These are phyloP conservation scores for Pangasius djambal DNA, from an alignment of 2,797 vertebrate genomes.

Conservation along the genomic window DNA sequence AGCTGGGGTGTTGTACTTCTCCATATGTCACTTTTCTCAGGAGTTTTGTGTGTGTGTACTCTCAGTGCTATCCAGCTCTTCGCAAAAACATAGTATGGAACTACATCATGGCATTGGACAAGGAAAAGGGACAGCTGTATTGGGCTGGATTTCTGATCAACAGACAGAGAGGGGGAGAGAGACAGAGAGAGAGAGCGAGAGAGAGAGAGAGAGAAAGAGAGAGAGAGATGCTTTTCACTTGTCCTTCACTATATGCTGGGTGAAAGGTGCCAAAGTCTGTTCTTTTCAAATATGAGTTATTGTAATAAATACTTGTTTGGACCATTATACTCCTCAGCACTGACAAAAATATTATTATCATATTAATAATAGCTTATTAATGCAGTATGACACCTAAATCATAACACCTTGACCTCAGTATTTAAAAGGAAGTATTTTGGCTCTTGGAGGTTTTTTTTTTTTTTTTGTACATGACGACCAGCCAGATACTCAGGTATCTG, in stretches of 20 bases:
- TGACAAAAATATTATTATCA: not conserved
- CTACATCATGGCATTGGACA: not conserved
- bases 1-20: not conserved
- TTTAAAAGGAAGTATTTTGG: too few species aligned
- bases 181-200: not conserved
- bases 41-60: constrained; percentile 11
- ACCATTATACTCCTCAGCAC: not conserved
- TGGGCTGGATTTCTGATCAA: constrained; percentile 4
- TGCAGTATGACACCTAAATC: not conserved
- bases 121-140: constrained; percentile 2
- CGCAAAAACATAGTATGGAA: not conserved
- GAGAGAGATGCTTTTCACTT: not conserved
- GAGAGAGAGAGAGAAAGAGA: not conserved
- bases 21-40: constrained; percentile 4
- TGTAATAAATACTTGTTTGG: not conserved
- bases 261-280: constrained; percentile 3
- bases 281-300: constrained; percentile 14
- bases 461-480: too few species aligned
- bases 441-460: too few species aligned
- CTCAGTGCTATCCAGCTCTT: not conserved
- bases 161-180: not conserved
- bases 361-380: not conserved
- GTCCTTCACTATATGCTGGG: not conserved
- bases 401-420: not conserved
- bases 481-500: not conserved